Evolutionary conservation across 2,113 vertebrate species (phyloP).

Genomic region (Condylura cristata): DNA sequence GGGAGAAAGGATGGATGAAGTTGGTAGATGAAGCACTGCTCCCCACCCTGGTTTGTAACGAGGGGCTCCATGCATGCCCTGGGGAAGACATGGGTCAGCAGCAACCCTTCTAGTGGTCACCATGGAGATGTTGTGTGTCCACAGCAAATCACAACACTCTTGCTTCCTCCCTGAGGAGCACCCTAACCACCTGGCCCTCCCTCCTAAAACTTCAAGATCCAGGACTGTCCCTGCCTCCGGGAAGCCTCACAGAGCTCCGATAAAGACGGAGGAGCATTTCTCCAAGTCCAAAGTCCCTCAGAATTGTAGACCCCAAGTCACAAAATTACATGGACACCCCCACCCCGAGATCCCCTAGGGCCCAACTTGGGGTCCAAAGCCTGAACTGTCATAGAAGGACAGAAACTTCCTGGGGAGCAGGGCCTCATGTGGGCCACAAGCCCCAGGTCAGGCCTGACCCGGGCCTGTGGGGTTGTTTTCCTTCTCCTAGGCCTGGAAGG

Average conservation of each 20-base stretch:
- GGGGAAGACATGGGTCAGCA: background rate
- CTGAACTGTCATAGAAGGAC: background rate
- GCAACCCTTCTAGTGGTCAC: background rate
- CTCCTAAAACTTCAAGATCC: background rate
- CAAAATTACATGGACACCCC: background rate
- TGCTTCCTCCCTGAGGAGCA: background rate
- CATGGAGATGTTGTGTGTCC: background rate
- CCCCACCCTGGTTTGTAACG: accelerated
- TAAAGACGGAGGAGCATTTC: background rate
- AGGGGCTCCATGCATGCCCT: background rate
- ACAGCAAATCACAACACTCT: background rate
- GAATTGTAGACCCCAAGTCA: background rate
- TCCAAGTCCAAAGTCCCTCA: background rate
- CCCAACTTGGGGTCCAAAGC: background rate
- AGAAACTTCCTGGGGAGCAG: background rate
- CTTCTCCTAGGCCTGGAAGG: background rate
- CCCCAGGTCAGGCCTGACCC: background rate
- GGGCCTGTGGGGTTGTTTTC: conserved; percentile 2
- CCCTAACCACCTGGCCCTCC: background rate
- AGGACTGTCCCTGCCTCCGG: conserved; percentile 26
- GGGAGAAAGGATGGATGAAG: background rate
- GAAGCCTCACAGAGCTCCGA: background rate
- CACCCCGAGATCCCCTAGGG: too few relatives aligned
- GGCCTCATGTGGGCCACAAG: background rate
- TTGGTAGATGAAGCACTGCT: background rate